Evolutionary conservation across 2,113 vertebrate species (phyloP), one percentile per base, ranked within the genome.

Genomic region (Apus apus): DNA sequence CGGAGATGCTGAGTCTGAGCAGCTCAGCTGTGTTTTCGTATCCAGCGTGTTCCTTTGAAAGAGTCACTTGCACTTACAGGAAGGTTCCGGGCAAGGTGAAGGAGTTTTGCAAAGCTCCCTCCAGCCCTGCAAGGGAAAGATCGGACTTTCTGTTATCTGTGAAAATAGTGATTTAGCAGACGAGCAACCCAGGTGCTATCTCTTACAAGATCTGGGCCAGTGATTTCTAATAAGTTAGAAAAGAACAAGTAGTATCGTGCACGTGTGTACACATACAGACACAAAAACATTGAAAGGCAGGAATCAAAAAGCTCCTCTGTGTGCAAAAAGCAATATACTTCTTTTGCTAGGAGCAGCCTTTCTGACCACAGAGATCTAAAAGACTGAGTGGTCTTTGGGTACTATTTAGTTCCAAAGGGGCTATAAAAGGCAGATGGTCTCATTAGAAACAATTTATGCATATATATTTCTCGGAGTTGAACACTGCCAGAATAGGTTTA

Each of bases 361-460:
- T 97, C 97, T 97, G 97, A 97, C 97, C 98, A 97, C 43, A 70
- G 97, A 98, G 97, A 97, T 97, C 97, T 97, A 97, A 97, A 98
- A 98, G 98, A 98, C 96, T 96, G 98, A 98, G 97, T 98, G 97
- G 97, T 98, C 98, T 98, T 98, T 96, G 97, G 98, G 94, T 98
- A 98, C 97, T 97, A 96, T 97, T 97, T 98, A 94, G 97, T 97
- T 98, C 97, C 98, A 98, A 97, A 98, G 97, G 98, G 98, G 97
- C 98, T 97, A 98, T 98, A 98, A 98, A 98, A 98, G 98, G 98
- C 98, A 98, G 98, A 98, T 98, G 98, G 98, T 98, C 98, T 98
- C 98, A 98, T 98, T 98, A 98, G 98, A 98, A 98, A 98, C 98
- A 98, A 98, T 98, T 98, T 98, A 98, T 98, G 98, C 98, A 98